phyloP scores from a whole-genome alignment of 2,113 vertebrate genomes.

The Casuarius casuarius region DNA sequence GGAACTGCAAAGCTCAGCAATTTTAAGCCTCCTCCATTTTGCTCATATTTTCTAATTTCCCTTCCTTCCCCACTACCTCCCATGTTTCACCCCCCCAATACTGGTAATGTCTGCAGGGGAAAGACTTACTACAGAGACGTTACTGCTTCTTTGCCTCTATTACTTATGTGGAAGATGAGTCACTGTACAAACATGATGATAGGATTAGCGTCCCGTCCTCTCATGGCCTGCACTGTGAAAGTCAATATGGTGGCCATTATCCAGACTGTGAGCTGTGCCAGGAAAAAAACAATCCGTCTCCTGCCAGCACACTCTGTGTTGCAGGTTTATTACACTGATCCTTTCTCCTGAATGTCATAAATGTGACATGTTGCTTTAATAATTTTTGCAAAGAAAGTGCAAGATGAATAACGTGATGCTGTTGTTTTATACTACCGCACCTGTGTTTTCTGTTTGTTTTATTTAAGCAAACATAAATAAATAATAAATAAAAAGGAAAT shows the following conservation, averaged over 20 bases:
- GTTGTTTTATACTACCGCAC: neutral
- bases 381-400: neutral
- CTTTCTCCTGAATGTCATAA: conserved; percentile 27
- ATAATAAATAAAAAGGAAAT: neutral
- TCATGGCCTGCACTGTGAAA: neutral
- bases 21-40: neutral
- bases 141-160: neutral
- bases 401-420: neutral
- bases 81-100: neutral
- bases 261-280: conserved; percentile 34
- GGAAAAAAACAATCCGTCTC: conserved; percentile 23
- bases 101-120: neutral
- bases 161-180: conserved; percentile 34
- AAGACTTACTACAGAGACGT: neutral
- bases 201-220: conserved; percentile 47
- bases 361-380: conserved; percentile 1
- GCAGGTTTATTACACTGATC: conserved; percentile 5
- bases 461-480: neutral
- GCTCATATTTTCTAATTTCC: neutral
- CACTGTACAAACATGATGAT: conserved; percentile 22
- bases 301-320: neutral
- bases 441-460: neutral
- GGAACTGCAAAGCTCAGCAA: neutral
- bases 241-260: conserved; percentile 56
- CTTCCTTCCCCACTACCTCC: neutral